These are phyloP conservation scores for Pediacus dermestoides DNA, from an alignment of 2,888 invertebrate species.

Conservation along the genomic window DNA sequence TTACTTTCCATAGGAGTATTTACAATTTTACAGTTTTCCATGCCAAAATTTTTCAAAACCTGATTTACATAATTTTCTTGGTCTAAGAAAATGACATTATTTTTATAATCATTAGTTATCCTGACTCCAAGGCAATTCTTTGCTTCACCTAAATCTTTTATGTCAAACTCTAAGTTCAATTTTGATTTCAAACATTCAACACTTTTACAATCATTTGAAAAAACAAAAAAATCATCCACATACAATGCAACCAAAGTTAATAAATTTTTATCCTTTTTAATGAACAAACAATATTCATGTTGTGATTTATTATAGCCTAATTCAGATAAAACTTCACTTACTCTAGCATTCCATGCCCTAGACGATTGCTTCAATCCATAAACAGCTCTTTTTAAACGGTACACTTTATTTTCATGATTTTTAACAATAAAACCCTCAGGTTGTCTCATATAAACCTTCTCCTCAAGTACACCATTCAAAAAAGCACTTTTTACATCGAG, in stretches of 20 bases:
- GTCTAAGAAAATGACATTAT: background rate
- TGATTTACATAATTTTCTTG: background rate
- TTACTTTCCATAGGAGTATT: no score
- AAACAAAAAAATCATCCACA: slow-evolving; percentile 16
- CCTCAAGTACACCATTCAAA: slow-evolving; percentile 25
- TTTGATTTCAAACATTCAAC: background rate
- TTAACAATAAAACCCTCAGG: slow-evolving; percentile 21
- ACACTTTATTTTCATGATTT: slow-evolving; percentile 18
- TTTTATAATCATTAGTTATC: background rate
- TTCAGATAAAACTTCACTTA: slow-evolving; percentile 15
- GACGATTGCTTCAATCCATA: slow-evolving; percentile 18
- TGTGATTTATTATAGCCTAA: slow-evolving; percentile 21
- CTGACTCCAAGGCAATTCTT: slow-evolving; percentile 11
- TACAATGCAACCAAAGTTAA: slow-evolving; percentile 15
- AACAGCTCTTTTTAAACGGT: slow-evolving; percentile 19
- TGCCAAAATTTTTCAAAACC: background rate
- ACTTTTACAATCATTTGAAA: slow-evolving; percentile 5
- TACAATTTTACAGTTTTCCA: background rate
- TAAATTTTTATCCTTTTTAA: slow-evolving; percentile 5
- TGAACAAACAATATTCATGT: slow-evolving; percentile 15
- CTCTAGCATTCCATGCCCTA: slow-evolving; percentile 9
- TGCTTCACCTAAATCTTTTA: slow-evolving; percentile 14
- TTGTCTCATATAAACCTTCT: slow-evolving; percentile 23
- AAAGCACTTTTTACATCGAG: slow-evolving; percentile 28
- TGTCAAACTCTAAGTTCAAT: slow-evolving; percentile 9